Base-by-base conservation (phyloP, 2,113 vertebrate genomes). In the Dascyllus trimaculatus region DNA sequence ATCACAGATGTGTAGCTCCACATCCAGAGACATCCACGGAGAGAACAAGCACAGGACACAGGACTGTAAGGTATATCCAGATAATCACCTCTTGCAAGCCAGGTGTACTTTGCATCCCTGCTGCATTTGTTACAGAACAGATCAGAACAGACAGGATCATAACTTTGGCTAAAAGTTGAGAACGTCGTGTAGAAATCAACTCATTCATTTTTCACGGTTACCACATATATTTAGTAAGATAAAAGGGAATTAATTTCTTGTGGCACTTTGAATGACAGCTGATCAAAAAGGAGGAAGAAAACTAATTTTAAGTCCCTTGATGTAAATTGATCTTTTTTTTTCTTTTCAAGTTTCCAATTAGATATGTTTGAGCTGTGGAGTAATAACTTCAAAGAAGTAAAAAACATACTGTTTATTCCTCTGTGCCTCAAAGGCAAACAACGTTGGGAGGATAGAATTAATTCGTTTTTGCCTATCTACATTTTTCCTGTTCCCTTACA, bases 351-450 rank as follows among this genome's bases (percentile, higher is more conserved):
- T 91, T 90, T 89, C 81, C 61, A 86, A 89, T 93, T 88, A 87
- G 63, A 75, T 84, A 77, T 66, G 67, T 78, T 82, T 72, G 56
- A 69, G 72, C 76, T 84, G 49, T 35, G 53, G 72, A 90, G 76
- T 78, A 51, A 84, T 61, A 80, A 90, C 87, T 93, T 94, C 89
- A 94, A 93, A 93, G 91, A 84, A 80, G 75, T 65, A 78, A 86
- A n/a, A 82, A 80, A 74, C 22, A 77, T 60, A 72, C 49, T 88
- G 85, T 94, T 92, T 92, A 86, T 92, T 89, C 63, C 76, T 72
- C 43, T 77, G 38, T 80, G 72, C 84, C 85, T 91, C 83, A 82
- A 89, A 93, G 89, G 81, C 85, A 91, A 88, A 91, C 69, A 61
- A 46, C 66, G 85, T 46, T 66, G 58, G 71, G 53, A 79, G 52